Evolutionary conservation across 2,113 vertebrate genomes (phyloP), one percentile per base, ranked within the genome.

Genomic region (Neogobius melanostomus): DNA sequence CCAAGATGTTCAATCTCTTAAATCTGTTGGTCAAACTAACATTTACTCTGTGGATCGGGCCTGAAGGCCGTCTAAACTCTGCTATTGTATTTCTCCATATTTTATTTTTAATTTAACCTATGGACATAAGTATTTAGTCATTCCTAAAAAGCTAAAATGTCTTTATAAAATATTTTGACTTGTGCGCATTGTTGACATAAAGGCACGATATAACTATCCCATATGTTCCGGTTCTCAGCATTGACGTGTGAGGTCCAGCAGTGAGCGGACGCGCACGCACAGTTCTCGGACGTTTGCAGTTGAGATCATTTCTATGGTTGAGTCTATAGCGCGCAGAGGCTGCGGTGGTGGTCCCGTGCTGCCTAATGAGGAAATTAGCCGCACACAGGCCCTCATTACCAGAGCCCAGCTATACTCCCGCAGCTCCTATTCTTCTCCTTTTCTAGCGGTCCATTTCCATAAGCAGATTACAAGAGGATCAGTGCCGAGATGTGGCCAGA

Each of bases 401-500:
- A 66, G 91, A 77, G 77, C 77, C 82, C 67, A 44, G 82, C 88
- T 88, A 21, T 21, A 74, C 86, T 83, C 64, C 74, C 72, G 66
- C 69, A 76, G 59, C 21, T 45, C 59, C 7, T 65, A 53, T 76
- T 57, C 65, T 59, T 42, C 7, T 60, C 47, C 73, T 85, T 85
- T 82, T 75, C 89, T 68, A 86, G 72, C 88, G 64, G 88, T 82
- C 81, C 85, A 93, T 82, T 93, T 92, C 92, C 91, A 86, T 69
- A 92, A 93, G 90, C 82, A 92, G 93, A 95, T 94, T 95, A 94
- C 92, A 91, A 91, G 92, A 90, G 90, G 91, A 93, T 93, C 91
- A 92, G 89, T 90, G 91, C 90, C 91, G 93, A 90, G 87, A 90
- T 89, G 75, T 84, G 61, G 72, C 62, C 84, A 74, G 87, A 91